Evolutionary conservation across 2,113 vertebrate genomes (phyloP).

Genomic region (Ornithorhynchus anatinus): DNA sequence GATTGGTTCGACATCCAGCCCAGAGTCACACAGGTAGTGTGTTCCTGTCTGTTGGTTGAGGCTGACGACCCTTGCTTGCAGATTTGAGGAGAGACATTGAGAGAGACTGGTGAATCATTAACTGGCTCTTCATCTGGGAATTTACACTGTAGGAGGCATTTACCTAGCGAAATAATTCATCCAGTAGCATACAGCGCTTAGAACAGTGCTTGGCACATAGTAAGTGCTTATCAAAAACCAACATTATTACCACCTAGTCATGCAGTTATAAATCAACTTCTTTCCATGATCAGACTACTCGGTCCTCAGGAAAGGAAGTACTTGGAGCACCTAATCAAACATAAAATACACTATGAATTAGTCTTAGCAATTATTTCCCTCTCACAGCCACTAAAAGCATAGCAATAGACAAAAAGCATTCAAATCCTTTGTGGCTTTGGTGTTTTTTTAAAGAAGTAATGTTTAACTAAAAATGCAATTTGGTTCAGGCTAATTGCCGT

Average conservation of each 20-base stretch:
- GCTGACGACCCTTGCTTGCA: too few species aligned
- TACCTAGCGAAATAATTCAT: neutral
- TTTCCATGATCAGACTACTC: neutral
- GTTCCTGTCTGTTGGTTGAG: too few species aligned
- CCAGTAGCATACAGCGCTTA: neutral
- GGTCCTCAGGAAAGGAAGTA: neutral
- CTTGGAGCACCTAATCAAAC: neutral
- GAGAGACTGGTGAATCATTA: neutral
- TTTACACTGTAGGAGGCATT: neutral
- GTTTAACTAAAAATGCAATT: constrained; percentile 10
- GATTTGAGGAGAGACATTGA: neutral
- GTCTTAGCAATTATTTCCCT: neutral
- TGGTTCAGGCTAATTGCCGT: neutral
- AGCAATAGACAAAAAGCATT: too few species aligned
- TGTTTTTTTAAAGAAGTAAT: constrained; percentile 10
- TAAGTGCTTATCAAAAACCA: too few species aligned
- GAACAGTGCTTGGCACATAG: too few species aligned
- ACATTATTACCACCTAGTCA: rapidly evolving
- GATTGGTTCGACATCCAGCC: too few species aligned
- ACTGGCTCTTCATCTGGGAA: neutral
- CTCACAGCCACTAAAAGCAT: neutral
- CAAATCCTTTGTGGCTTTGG: too few species aligned
- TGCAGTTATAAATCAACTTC: neutral
- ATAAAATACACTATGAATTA: neutral
- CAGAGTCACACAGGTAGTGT: too few species aligned